A percentile compares a stretch with the other conserved stretches of the same genome.
phyloP scores from a whole-genome alignment of 1,140 invertebrate genomes.

The Tenebrio molitor region DNA sequence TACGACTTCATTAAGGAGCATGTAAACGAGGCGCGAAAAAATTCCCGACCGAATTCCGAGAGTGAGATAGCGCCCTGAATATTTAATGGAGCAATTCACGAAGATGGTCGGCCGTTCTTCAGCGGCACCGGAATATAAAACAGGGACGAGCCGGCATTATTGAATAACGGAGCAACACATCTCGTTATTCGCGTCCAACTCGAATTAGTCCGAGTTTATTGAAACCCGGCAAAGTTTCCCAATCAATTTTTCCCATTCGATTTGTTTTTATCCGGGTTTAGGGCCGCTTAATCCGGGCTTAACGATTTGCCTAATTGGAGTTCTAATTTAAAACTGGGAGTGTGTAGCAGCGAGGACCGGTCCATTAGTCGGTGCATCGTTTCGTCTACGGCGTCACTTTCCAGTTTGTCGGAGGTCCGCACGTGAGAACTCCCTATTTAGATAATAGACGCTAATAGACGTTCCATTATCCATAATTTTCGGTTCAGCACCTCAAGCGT shows the following conservation, averaged over 20 bases:
- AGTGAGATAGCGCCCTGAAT: slow-evolving; percentile 30
- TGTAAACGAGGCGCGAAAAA: slow-evolving; percentile 36
- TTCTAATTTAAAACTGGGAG: slow-evolving; percentile 1
- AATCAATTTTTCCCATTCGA: slow-evolving; percentile 36
- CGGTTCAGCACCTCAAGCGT: slow-evolving; percentile 11
- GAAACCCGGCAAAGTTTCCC: slow-evolving; percentile 12
- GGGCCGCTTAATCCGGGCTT: slow-evolving; percentile 11
- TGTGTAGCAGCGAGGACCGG: not conserved
- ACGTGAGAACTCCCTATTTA: slow-evolving; percentile 28
- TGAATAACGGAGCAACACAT: slow-evolving; percentile 26
- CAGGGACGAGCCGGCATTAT: slow-evolving; percentile 14
- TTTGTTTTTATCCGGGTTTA: slow-evolving; percentile 25
- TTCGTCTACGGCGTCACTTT: no score
- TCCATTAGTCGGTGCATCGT: no score
- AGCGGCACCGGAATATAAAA: slow-evolving; percentile 24
- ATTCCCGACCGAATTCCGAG: slow-evolving; percentile 14
- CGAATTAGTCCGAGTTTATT: slow-evolving; percentile 19
- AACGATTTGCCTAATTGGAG: slow-evolving; percentile 29
- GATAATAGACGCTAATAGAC: slow-evolving; percentile 28
- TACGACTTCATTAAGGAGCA: slow-evolving; percentile 28
- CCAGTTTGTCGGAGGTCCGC: not conserved
- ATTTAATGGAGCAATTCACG: slow-evolving; percentile 37
- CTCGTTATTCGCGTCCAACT: slow-evolving; percentile 3
- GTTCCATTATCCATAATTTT: slow-evolving; percentile 33
- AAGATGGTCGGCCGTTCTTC: slow-evolving; percentile 25